Conservation (phyloP, 2,113 vertebrate genomes). For the Camelus bactrianus region DNA sequence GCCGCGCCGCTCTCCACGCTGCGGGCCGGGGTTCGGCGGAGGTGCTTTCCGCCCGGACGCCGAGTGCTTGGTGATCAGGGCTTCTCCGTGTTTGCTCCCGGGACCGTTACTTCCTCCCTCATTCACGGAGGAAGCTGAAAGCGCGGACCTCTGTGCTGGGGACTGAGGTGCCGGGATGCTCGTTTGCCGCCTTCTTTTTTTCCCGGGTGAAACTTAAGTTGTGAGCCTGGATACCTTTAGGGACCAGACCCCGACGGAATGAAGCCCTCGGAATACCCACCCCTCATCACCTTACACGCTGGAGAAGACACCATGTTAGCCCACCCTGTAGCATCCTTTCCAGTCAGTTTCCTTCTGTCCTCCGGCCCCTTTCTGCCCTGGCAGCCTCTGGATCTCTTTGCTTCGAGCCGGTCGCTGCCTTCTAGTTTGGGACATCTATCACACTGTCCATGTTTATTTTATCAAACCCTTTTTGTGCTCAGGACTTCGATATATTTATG, state of each 20-base stretch:
- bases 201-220: slow-evolving; percentile 57
- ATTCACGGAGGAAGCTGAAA: neutral
- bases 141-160: neutral
- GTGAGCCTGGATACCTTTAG: neutral
- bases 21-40: neutral
- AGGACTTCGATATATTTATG: neutral
- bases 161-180: neutral
- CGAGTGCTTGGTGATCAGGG: neutral
- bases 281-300: neutral
- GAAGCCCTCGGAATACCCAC: neutral
- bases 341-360: neutral
- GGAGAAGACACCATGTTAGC: slow-evolving; percentile 20
- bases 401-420: neutral
- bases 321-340: slow-evolving; percentile 39
- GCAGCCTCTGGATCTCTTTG: neutral
- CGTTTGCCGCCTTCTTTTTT: neutral
- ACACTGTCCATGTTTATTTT: neutral
- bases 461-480: neutral
- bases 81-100: neutral
- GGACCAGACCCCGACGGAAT: neutral
- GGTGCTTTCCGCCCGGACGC: neutral
- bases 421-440: neutral
- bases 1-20: neutral
- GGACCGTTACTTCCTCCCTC: slow-evolving; percentile 70
- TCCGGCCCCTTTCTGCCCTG: neutral